These are phyloP conservation scores for Hydractinia echinata DNA, from an alignment of 30 jellyfish, hydroid and myxozoan genomes.

Conservation along the genomic window DNA sequence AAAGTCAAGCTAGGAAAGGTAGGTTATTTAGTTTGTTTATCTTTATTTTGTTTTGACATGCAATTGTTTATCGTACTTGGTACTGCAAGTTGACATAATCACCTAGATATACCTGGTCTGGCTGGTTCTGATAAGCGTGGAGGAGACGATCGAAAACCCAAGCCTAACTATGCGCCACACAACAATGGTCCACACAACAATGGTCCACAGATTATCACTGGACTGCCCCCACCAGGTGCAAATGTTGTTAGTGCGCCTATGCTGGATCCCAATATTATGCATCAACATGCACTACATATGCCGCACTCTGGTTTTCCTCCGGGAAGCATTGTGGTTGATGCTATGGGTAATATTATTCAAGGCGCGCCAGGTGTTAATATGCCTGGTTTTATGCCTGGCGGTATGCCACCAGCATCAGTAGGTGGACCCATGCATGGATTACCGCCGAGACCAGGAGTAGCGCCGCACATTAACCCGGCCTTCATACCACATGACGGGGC, in stretches of 20 bases:
- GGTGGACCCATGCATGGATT: constrained; percentile 36
- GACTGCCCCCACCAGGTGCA: constrained; percentile 54
- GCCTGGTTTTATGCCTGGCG: constrained; percentile 37
- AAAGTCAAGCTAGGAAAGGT: constrained; percentile 85
- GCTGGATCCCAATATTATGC: constrained; percentile 32
- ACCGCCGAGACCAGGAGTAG: constrained; percentile 83
- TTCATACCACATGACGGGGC: constrained; percentile 57
- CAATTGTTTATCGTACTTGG: neutral
- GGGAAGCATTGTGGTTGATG: constrained; percentile 33
- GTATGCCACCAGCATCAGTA: constrained; percentile 49
- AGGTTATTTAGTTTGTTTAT: neutral
- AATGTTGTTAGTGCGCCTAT: constrained; percentile 37
- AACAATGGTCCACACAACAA: neutral
- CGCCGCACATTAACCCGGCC: constrained; percentile 96
- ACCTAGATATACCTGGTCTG: constrained; percentile 11
- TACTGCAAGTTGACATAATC: neutral
- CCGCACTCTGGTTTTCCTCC: constrained; percentile 41
- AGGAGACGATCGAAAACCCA: constrained; percentile 3
- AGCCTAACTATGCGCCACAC: neutral
- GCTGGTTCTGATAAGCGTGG: constrained; percentile 15
- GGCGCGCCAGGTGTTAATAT: constrained; percentile 29
- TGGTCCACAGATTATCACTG: constrained; percentile 37
- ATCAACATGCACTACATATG: constrained; percentile 15
- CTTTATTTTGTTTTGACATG: neutral
- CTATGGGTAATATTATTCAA: constrained; percentile 36